Evolutionary conservation across 2,113 vertebrate genomes (phyloP), one percentile per base, ranked within the genome.

Genomic region (Leptocoma aspasia): DNA sequence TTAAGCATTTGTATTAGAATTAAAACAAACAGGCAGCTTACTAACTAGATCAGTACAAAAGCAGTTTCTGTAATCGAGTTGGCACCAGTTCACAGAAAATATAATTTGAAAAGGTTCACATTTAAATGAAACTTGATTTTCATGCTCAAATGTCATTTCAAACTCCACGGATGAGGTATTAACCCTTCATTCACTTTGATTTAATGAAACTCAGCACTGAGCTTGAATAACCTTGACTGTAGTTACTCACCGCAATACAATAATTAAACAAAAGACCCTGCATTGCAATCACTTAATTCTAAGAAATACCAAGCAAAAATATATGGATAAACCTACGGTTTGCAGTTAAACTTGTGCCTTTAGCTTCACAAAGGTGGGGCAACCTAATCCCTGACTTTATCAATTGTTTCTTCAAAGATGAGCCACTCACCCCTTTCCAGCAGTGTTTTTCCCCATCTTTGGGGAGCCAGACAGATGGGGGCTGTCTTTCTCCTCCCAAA

Each of bases 21-120:
- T 93, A 72, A 88, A 96, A 88, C 70, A 93, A 79, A 49, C 66
- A 93, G 88, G 50, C 85, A 88, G 82, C 89, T 96, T 93, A 93
- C 92, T 96, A 90, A 92, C 75, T 82, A 93, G 82, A 95, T 90
- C 79, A 93, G 95, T 88, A 94, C 52, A 88, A 95, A 93, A 82
- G 82, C 85, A 5, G 60, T 90, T 93, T 93, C 90, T 92, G 56
- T 90, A 93, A 95, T 94, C 54, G 26, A 96, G 76, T 75, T 96
- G 94, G 93, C 88, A 95, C 69, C 41, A 80, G 82, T 88, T 95
- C 89, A 96, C 73, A 95, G 88, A 83, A 96, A 95, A 94, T 86
- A 91, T 56, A 77, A 95, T 96, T 95, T 92, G 68, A 93, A 95
- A 95, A 96, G 94, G 72, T 95, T 96, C 94, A 84, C 41, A 90